A percentile compares a stretch with the other conserved stretches of the same genome.
These are phyloP conservation scores for Melangyna quadrimaculata DNA, from an alignment of 2,888 invertebrate genomes.

Conservation along the genomic window DNA sequence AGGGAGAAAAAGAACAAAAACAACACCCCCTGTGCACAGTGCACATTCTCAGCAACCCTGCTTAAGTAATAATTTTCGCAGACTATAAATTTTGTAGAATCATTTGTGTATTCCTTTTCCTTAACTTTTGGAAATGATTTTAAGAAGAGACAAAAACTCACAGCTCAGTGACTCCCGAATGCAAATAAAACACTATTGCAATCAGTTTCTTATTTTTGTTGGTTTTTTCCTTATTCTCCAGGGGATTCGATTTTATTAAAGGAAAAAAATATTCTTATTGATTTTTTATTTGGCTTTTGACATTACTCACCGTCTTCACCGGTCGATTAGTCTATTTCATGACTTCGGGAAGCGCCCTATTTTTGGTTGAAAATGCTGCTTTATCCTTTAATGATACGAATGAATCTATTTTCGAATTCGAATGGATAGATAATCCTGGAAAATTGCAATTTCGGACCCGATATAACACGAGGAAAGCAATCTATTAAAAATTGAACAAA, in stretches of 20 bases:
- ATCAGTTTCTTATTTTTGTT: neutral
- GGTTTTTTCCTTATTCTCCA: neutral
- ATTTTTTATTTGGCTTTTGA: slow-evolving; percentile 51
- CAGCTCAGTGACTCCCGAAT: neutral
- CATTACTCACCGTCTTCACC: slow-evolving; percentile 69
- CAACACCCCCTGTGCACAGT: slow-evolving; percentile 2
- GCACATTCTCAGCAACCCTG: neutral
- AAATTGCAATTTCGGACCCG: slow-evolving; percentile 35
- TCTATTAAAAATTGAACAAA: slow-evolving; percentile 9
- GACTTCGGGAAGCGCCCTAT: slow-evolving; percentile 34
- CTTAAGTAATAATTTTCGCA: neutral
- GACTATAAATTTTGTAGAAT: neutral
- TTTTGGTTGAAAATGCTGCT: neutral
- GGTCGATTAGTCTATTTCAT: slow-evolving; percentile 42
- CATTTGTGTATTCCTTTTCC: neutral
- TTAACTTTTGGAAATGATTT: neutral
- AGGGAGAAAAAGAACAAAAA: neutral
- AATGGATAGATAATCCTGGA: slow-evolving; percentile 36
- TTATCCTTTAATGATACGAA: neutral
- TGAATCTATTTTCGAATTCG: neutral
- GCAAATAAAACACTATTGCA: neutral
- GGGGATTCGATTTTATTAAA: neutral
- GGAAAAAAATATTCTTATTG: slow-evolving; percentile 47
- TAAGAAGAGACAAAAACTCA: too few species aligned
- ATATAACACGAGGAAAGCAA: neutral